Evolutionary conservation across 1,140 invertebrate species (phyloP).

Genomic region (Heliconius hewitsoni): DNA sequence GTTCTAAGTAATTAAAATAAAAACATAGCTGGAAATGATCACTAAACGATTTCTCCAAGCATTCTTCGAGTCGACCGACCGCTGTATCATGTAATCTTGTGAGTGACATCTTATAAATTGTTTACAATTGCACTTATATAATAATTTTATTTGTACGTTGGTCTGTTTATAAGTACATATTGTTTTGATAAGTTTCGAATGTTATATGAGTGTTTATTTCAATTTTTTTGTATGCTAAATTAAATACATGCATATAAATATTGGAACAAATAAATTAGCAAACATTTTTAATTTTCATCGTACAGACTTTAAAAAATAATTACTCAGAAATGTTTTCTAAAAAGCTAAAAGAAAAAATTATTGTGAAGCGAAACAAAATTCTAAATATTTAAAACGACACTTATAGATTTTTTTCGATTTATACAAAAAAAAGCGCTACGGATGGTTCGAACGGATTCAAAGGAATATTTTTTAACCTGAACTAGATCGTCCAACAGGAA

Average conservation of each 20-base stretch:
- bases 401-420: background rate
- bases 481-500: slow-evolving; percentile 3
- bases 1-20: slow-evolving; percentile 74
- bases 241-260: too few relatives aligned
- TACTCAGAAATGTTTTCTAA: too few relatives aligned
- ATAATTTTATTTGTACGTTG: background rate
- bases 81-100: slow-evolving; percentile 75
- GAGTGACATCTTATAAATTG: slow-evolving; percentile 75
- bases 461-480: slow-evolving; percentile 12
- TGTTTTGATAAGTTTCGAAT: background rate
- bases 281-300: too few relatives aligned
- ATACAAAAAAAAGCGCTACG: background rate
- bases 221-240: too few relatives aligned
- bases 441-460: background rate
- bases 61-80: slow-evolving; percentile 56
- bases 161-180: background rate
- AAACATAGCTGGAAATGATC: slow-evolving; percentile 73
- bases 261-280: too few relatives aligned
- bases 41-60: slow-evolving; percentile 75
- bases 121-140: background rate
- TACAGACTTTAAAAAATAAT: too few relatives aligned
- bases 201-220: too few relatives aligned
- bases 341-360: background rate
- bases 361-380: background rate
- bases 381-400: background rate